phyloP scores from a whole-genome alignment of 1,140 invertebrate species.

The Dreissena rostriformis region DNA sequence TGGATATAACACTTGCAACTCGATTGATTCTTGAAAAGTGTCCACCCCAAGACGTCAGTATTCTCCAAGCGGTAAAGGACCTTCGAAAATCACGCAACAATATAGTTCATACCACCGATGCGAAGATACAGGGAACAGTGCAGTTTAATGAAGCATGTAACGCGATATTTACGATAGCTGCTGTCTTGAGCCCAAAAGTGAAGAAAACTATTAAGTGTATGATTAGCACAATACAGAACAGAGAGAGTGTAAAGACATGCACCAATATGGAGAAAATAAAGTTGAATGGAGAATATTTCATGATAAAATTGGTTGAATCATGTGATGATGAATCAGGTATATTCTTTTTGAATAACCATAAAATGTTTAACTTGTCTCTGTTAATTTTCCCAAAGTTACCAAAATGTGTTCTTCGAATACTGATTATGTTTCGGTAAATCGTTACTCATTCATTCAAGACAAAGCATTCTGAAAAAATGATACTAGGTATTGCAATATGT shows the following conservation, averaged over 20 bases:
- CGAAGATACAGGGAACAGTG: neutral
- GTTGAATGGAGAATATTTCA: constrained; percentile 2
- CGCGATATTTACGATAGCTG: neutral
- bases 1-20: neutral
- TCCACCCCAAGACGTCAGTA: neutral
- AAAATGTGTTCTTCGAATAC: neutral
- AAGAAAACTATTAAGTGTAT: neutral
- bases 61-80: neutral
- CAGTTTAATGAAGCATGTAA: neutral
- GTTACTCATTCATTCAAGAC: neutral
- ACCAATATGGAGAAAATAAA: constrained; percentile 16
- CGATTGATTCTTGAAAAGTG: neutral
- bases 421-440: neutral
- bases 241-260: neutral
- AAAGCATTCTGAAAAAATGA: neutral
- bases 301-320: constrained; percentile 22
- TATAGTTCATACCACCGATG: neutral
- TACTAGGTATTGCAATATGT: neutral
- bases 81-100: neutral
- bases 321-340: constrained; percentile 8
- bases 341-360: neutral
- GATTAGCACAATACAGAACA: neutral
- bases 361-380: neutral
- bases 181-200: neutral
- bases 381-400: too few relatives aligned